phyloP scores from a whole-genome alignment of 53 echinoderm and acorn worm genomes.

The Stichopus horrens region DNA sequence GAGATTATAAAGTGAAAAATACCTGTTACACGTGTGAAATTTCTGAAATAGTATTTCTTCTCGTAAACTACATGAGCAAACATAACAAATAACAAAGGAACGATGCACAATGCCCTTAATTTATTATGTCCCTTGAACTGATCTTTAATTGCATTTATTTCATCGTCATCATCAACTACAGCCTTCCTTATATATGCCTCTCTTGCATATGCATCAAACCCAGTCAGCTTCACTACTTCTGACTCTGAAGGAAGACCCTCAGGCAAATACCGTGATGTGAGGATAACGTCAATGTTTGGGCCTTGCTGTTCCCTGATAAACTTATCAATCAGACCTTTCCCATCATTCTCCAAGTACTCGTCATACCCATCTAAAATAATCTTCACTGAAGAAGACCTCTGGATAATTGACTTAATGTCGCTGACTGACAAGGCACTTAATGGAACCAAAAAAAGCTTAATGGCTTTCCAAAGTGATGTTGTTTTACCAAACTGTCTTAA shows the following conservation, averaged over 20 bases:
- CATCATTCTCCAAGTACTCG: neutral
- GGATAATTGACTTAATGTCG: neutral
- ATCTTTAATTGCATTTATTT: neutral
- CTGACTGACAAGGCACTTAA: neutral
- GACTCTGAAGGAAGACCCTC: neutral
- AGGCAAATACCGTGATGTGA: neutral
- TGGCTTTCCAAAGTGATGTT: neutral
- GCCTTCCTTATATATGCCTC: neutral
- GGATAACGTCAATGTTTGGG: neutral
- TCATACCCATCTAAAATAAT: neutral
- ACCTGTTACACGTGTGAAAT: neutral
- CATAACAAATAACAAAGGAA: conserved; percentile 1
- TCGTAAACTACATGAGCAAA: neutral
- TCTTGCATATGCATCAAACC: neutral
- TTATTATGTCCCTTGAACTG: neutral
- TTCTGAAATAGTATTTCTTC: neutral
- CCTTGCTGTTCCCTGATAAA: neutral
- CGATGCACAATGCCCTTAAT: neutral
- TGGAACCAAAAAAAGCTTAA: neutral
- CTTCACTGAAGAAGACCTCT: neutral
- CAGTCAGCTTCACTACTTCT: neutral
- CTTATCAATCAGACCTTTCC: neutral
- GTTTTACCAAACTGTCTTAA: too few species aligned
- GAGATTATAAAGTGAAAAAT: neutral
- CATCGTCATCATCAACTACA: neutral